Conservation (phyloP, 2,888 invertebrate species). For the Silvanus unidentatus region DNA sequence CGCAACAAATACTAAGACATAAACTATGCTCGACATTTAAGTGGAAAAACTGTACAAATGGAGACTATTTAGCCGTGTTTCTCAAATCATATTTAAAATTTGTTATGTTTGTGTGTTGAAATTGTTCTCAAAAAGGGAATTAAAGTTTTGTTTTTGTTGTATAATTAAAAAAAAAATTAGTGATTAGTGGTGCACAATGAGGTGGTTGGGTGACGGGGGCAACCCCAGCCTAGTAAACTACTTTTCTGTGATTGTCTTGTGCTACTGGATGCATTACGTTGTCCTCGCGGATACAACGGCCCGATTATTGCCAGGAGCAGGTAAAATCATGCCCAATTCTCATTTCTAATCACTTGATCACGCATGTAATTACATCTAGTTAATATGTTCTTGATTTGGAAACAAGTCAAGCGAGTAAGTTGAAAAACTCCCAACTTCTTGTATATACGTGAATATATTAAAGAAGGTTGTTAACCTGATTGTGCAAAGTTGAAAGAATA, state of each 20-base stretch:
- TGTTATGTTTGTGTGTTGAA: neutral
- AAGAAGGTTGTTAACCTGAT: constrained; percentile 13
- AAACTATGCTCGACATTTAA: too few relatives aligned
- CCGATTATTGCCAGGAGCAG: constrained; percentile 23
- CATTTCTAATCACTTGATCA: neutral
- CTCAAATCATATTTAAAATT: too few relatives aligned
- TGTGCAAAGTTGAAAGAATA: constrained; percentile 12
- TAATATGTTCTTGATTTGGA: constrained; percentile 5
- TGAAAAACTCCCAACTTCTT: neutral
- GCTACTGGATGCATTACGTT: constrained; percentile 32
- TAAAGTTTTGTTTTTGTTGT: neutral
- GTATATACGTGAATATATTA: constrained; percentile 13
- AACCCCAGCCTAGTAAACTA: constrained; percentile 30
- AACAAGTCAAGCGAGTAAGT: constrained; percentile 9
- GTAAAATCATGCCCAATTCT: constrained; percentile 10
- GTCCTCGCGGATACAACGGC: constrained; percentile 30
- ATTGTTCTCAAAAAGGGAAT: too few relatives aligned
- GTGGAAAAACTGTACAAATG: neutral
- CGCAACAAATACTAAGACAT: too few relatives aligned
- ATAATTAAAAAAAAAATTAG: neutral
- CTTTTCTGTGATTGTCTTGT: constrained; percentile 25
- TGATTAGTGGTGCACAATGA: constrained; percentile 31
- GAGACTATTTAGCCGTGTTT: neutral
- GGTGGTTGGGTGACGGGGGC: constrained; percentile 28
- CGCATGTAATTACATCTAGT: neutral